Evolutionary conservation across 2,113 vertebrate genomes (phyloP), one percentile per base, ranked within the genome.

Genomic region (Bostrychus sinensis): DNA sequence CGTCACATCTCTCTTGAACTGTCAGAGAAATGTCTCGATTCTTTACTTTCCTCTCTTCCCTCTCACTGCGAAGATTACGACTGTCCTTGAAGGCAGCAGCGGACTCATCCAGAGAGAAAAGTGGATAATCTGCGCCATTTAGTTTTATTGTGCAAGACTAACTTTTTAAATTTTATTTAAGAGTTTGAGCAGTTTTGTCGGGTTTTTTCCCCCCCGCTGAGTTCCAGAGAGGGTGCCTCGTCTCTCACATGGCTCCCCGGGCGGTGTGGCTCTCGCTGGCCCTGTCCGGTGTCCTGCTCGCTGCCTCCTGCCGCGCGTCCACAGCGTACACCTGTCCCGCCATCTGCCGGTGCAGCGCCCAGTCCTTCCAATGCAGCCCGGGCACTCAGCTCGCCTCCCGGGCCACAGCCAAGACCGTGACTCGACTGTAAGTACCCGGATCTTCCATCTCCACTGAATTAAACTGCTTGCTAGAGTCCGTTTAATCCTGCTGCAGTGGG

Each of bases 271-370:
- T 85, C 48, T 39, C 89, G 66, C 14, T 85, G 22, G 51, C 60
- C 38, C 78, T 92, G 75, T 74, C 53, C 75, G 20, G 38, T 30
- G 63, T 77, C 59, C 80, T 88, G 66, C 32, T 42, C 3, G 74
- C 30, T 71, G 67, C 66, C 72, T 65, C 53, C 53, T 74, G 70
- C 70, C 61, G 77, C 19, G 72, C 77, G 8, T 88, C 62, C 60
- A 62, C 43, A 56, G 74, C 78, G 4, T 88, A 63, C 58, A 62
- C 54, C 46, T 93, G 92, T 75, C 92, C 90, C 7, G 1, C 42
- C 62, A 82, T 92, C 66, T 93, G 92, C 75, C 66, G 54, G 56
- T 93, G 92, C 77, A 76, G 64, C 38, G 5, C 56, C 7, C 84
- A 83, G 26, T 76, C 68, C 11, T 68, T 92, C 1, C 77, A 60